Base-by-base conservation (phyloP, 64 coral and sea anemone genomes). In the Hydrozoanthus tunicans region DNA sequence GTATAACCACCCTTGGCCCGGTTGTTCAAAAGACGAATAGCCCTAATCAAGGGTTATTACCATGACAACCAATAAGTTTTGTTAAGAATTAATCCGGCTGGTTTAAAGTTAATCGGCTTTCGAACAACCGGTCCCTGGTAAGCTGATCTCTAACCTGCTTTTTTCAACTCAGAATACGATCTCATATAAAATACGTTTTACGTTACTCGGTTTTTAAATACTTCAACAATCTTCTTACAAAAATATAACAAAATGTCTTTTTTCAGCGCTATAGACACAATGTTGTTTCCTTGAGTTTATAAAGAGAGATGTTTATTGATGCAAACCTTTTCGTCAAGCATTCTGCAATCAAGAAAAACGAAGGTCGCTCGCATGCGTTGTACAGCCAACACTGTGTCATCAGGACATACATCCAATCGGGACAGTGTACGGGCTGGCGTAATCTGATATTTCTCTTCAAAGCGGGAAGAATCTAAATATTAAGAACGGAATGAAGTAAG, bases 331-430 rank as follows among this genome's bases (percentile, higher is more conserved):
- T 57, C 5, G 59, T 81, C 10, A 81, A 81, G 56, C 23, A 51
- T 43, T 81, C 79, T 26, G 62, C 24, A 23, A 81, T 81, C 26
- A 81, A 58, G 59, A 81, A 81, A 81, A 81, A 81, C 1, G 79
- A 81, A 6, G 79, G 79, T 9, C 79, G 58, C 79, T 81, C 79
- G 43, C 20, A 81, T 43, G 79, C 7, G 25, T 81, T 51, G 79
- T 81, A 81, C 12, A 81, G 62, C 79, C 79, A 81, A 27, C 79
- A 81, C 25, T 62, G 79, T 9, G 25, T 62, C 59, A 81, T 81
- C 0, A 81, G 58, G 11, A 81, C 62, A 25, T 60, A 81, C 79
- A 81, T 32, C 79, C 79, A 81, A 81, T 81, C 79, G 62, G 79
- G 79, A 32, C 79, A 81, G 23, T 52, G 5, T 60, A 62, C 57